Evolutionary conservation across 2,888 invertebrate genomes (phyloP), one percentile per base, ranked within the genome.

Genomic region (Dryocosmus kuriphilus): DNA sequence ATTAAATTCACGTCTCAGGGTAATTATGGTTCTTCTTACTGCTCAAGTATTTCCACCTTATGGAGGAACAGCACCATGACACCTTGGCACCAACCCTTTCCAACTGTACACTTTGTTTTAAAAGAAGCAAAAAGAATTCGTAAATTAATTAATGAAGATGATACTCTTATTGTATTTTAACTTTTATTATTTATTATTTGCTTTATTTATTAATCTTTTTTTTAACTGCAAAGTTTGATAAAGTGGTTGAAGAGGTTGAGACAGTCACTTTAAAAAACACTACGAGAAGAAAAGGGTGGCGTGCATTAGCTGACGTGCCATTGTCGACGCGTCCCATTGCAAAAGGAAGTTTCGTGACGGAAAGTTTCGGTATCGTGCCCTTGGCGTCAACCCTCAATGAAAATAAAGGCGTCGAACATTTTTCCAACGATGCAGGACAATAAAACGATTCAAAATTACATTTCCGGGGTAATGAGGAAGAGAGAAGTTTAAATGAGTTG

Each of bases 1-100:
- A 90, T 90, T 90, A 90, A 88, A 89, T 87, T 77, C 84, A 80
- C 84, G 87, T 87, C 81, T 78, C 71, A n/a, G 30, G n/a, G 11
- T 71, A n/a, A 51, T 51, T n/a, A 67, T 30, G 75, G 60, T 57
- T 73, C 22, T 57, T 74, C 57, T 61, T 22, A 38, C 74, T 60
- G 51, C 51, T 78, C 74, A 57, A 65, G 75, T 67, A 79, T 77
- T 62, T 51, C 11, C 30, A 14, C 35, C 24, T 67, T 41, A 46
- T 19, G 9, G 6, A 67, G 41, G 5, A 67, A 46, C 67, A 46
- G 22, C n/a, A 19, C 32, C 63, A n/a, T 71, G 71, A 71, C 71
- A 71, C 71, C 71, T 71, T 71, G 16, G 3, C 6, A 38, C 11
- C 22, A 65, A 63, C n/a, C n/a, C 35, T 35, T 11, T n/a, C 30